Conservation (phyloP, 1,140 invertebrate species). For the Sarcophaga bullata region DNA sequence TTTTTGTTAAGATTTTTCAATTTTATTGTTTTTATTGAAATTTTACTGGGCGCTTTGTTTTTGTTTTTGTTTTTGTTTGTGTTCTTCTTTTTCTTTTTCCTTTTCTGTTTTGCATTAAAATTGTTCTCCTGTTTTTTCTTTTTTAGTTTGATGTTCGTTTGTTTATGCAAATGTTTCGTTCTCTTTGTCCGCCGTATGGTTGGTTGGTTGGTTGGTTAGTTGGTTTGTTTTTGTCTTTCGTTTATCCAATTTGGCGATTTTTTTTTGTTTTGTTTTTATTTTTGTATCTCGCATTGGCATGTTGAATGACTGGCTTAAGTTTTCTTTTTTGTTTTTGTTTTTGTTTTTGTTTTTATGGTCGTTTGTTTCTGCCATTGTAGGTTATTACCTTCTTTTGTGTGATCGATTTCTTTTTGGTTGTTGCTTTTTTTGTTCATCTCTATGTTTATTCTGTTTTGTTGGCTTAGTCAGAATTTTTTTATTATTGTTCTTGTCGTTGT, state of each 20-base stretch:
- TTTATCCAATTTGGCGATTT: too few species aligned
- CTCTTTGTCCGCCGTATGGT: background rate
- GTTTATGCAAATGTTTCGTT: background rate
- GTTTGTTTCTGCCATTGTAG: background rate
- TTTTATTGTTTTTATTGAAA: slow-evolving; percentile 11
- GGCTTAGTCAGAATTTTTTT: background rate
- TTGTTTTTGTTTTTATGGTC: too few species aligned
- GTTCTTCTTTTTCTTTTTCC: background rate
- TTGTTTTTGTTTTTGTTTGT: background rate
- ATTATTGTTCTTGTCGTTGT: too few species aligned
- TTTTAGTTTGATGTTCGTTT: background rate
- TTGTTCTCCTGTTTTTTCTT: background rate
- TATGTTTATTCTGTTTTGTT: background rate
- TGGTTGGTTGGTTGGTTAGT: background rate
- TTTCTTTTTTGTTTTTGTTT: too few species aligned
- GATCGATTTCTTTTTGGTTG: too few species aligned
- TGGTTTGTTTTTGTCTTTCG: background rate
- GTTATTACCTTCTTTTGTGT: background rate
- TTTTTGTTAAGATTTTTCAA: slow-evolving; percentile 22
- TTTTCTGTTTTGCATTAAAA: slow-evolving; percentile 1
- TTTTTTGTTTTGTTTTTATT: too few species aligned
- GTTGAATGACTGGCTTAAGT: background rate
- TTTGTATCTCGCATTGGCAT: too few species aligned
- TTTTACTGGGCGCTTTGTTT: background rate
- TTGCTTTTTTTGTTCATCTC: too few species aligned